Conservation (phyloP, 2,888 invertebrate species). For the Pecten maximus region DNA sequence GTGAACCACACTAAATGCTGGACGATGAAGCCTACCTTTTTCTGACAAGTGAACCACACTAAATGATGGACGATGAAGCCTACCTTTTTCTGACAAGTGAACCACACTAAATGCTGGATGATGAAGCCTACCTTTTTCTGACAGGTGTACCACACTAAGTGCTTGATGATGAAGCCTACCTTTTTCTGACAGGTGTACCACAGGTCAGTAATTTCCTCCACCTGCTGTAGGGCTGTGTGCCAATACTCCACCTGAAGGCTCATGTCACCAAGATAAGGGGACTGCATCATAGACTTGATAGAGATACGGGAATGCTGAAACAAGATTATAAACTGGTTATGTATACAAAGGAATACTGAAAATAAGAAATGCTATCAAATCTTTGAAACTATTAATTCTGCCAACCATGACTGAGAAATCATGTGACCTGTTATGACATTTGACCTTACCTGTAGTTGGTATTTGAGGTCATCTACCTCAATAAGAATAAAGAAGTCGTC, state of each 20-base stretch:
- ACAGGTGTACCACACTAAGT: conserved; percentile 63
- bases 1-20: no score
- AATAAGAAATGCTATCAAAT: no score
- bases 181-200: conserved; percentile 80
- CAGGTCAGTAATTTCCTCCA: conserved; percentile 80
- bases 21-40: no score
- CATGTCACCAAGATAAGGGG: conserved; percentile 79
- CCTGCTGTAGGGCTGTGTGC: conserved; percentile 75
- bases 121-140: conserved; percentile 72
- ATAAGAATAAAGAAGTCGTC: conserved; percentile 80
- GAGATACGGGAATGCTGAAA: conserved; percentile 77
- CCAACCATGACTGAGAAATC: no score
- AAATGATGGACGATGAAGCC: background rate
- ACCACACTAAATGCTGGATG: conserved; percentile 64
- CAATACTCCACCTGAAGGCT: conserved; percentile 74
- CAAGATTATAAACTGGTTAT: no score
- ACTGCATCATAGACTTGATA: conserved; percentile 73
- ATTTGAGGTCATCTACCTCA: conserved; percentile 80
- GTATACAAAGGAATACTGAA: no score
- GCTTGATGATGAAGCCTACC: conserved; percentile 61
- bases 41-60: no score
- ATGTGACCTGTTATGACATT: background rate
- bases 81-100: conserved; percentile 80
- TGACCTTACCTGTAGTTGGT: conserved; percentile 77
- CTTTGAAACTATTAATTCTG: no score